Evolutionary conservation across 2,113 vertebrate species (phyloP).

Genomic region (Aspiorhynchus laticeps): DNA sequence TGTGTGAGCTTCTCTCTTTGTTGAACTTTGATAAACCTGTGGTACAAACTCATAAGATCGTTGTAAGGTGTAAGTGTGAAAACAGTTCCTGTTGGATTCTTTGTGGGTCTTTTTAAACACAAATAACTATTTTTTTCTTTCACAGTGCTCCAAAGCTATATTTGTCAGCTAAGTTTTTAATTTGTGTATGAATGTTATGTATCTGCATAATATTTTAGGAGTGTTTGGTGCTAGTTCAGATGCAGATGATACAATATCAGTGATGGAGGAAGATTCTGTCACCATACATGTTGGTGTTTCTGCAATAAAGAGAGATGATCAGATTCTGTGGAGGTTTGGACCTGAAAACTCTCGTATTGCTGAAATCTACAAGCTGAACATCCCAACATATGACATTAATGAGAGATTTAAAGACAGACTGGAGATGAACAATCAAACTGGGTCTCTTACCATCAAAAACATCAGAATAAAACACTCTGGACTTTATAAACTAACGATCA

Average conservation of each 20-base stretch:
- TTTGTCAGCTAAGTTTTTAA: not conserved
- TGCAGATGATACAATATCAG: not conserved
- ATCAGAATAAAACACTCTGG: not conserved
- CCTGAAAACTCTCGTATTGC: not conserved
- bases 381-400: not conserved
- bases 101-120: not conserved
- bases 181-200: not conserved
- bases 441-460: not conserved
- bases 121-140: not conserved
- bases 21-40: not conserved
- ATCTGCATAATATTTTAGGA: not conserved
- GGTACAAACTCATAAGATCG: not conserved
- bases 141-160: not conserved
- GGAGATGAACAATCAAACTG: not conserved
- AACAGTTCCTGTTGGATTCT: not conserved
- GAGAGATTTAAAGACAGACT: not conserved
- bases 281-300: not conserved
- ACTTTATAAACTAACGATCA: not conserved
- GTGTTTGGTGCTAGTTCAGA: not conserved
- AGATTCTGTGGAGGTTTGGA: not conserved
- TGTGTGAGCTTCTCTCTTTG: not conserved
- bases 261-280: conserved; percentile 1
- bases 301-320: not conserved
- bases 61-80: not conserved
- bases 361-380: not conserved